Conservation (phyloP, 2,113 vertebrate species). For the Gasterosteus aculeatus region DNA sequence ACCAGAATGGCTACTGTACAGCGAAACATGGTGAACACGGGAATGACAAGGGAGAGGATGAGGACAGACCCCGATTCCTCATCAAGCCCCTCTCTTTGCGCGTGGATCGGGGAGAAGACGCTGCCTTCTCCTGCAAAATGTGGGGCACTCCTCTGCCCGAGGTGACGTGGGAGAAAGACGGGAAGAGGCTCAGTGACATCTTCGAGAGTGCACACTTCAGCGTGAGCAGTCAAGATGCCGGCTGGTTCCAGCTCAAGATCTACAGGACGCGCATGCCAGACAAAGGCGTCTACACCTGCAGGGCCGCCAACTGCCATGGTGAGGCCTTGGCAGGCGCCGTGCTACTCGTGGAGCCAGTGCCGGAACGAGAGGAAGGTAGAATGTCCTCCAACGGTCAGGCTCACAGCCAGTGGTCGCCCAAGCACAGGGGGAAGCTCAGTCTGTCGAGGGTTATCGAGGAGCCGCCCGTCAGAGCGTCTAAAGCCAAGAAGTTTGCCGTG, state of each 20-base stretch:
- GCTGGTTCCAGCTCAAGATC: slow-evolving; percentile 88
- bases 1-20: slow-evolving; percentile 54
- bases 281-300: slow-evolving; percentile 91
- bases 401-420: slow-evolving; percentile 62
- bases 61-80: slow-evolving; percentile 82
- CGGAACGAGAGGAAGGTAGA: slow-evolving; percentile 47
- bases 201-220: slow-evolving; percentile 91
- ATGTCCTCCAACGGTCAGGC: slow-evolving; percentile 51
- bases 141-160: slow-evolving; percentile 82
- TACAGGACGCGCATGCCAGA: slow-evolving; percentile 84
- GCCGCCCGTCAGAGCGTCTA: slow-evolving; percentile 59
- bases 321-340: slow-evolving; percentile 87
- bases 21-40: slow-evolving; percentile 35
- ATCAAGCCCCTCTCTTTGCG: slow-evolving; percentile 85
- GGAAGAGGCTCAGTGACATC: slow-evolving; percentile 87
- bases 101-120: slow-evolving; percentile 86
- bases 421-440: slow-evolving; percentile 46
- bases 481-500: slow-evolving; percentile 88
- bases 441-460: slow-evolving; percentile 56
- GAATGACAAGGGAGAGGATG: slow-evolving; percentile 29
- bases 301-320: slow-evolving; percentile 82
- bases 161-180: slow-evolving; percentile 92
- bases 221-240: slow-evolving; percentile 74
- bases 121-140: slow-evolving; percentile 86
- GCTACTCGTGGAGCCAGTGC: slow-evolving; percentile 85